These are phyloP conservation scores for Indicator maculatus DNA, from an alignment of 2,113 vertebrate species.

Conservation along the genomic window DNA sequence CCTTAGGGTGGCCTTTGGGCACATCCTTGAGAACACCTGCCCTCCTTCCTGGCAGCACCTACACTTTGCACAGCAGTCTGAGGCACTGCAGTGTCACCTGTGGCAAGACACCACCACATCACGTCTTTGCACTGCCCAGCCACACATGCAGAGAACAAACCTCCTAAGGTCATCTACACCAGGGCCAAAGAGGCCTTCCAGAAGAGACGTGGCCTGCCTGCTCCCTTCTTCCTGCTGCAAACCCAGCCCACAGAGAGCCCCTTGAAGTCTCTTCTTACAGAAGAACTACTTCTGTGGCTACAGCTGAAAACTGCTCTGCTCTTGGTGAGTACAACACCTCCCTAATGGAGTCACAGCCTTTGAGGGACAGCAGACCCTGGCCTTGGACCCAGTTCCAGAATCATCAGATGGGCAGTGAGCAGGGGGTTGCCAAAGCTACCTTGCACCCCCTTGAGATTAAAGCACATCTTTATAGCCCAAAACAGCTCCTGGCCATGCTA, in stretches of 20 bases:
- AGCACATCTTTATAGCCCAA: not conserved
- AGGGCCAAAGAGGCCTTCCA: not conserved
- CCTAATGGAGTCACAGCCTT: not conserved
- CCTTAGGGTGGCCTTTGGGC: not conserved
- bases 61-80: not conserved
- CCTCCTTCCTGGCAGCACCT: not conserved
- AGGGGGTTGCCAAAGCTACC: not conserved
- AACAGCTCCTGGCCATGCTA: not conserved
- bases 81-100: fast-evolving
- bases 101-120: not conserved
- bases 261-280: not conserved
- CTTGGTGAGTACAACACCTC: not conserved
- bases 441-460: not conserved
- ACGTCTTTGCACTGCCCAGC: not conserved
- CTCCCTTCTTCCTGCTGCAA: not conserved
- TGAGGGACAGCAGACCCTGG: not conserved
- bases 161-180: not conserved
- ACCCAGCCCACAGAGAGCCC: not conserved
- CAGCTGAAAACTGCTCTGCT: not conserved
- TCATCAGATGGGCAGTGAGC: not conserved
- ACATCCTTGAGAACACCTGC: not conserved
- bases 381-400: not conserved
- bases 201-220: not conserved
- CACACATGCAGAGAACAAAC: fast-evolving
- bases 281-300: not conserved